A percentile compares a stretch with the other conserved stretches of the same genome.
These are phyloP conservation scores for Chloroceryle aenea DNA, from an alignment of 2,113 vertebrate genomes.

Conservation along the genomic window DNA sequence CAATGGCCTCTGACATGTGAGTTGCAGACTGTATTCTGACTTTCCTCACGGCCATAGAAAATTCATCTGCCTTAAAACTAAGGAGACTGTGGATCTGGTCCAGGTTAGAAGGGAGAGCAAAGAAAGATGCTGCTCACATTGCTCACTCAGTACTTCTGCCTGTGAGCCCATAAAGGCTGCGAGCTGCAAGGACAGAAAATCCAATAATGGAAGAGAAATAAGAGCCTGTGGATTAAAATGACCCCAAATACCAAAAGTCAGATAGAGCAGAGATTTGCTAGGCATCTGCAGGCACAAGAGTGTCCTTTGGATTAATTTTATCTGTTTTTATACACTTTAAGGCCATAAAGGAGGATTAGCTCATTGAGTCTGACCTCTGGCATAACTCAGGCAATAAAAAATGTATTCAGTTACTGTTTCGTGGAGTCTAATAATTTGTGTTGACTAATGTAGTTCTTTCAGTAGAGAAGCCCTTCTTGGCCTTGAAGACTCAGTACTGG, in stretches of 20 bases:
- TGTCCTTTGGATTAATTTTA: conserved; percentile 36
- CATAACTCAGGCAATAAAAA: background rate
- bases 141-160: conserved; percentile 14
- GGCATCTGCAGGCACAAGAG: background rate
- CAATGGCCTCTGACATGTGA: background rate
- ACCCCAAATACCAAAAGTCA: conserved; percentile 11
- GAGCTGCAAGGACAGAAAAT: conserved; percentile 23
- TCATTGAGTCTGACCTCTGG: conserved; percentile 30
- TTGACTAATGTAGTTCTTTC: background rate
- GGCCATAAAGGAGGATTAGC: conserved; percentile 29
- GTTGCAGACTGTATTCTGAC: background rate
- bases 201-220: conserved; percentile 35
- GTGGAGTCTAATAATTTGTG: conserved; percentile 4
- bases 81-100: background rate
- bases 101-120: background rate
- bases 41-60: background rate
- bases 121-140: background rate
- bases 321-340: conserved; percentile 32
- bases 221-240: background rate
- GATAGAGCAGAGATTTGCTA: background rate
- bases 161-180: background rate
- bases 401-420: background rate
- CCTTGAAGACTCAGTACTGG: background rate
- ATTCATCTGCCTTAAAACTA: conserved; percentile 5
- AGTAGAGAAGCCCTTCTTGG: background rate